These are phyloP conservation scores for Callipepla squamata DNA, from an alignment of 2,113 vertebrate genomes.

Conservation along the genomic window DNA sequence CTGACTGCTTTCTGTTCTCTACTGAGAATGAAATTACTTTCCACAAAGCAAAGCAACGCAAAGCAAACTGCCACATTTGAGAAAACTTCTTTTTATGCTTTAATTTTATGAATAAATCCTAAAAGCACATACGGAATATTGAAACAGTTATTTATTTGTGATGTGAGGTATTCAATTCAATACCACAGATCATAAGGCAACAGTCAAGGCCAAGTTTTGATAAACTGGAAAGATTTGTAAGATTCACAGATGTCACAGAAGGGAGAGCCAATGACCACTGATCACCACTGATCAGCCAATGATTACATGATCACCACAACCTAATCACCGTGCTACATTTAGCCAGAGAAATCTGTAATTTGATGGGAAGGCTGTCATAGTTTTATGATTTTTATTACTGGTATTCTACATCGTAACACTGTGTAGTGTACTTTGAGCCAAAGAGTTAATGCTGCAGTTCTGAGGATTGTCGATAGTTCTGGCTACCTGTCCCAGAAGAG, in stretches of 20 bases:
- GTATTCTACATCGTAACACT: no score
- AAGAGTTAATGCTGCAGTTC: no score
- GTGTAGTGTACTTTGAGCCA: no score
- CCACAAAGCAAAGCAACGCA: not conserved
- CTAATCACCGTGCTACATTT: not conserved
- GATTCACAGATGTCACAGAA: not conserved
- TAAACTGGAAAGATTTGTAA: not conserved
- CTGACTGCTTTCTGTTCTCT: not conserved
- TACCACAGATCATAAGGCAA: not conserved
- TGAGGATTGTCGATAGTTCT: no score
- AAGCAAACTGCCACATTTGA: not conserved
- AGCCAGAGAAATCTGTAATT: not conserved
- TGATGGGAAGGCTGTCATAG: not conserved
- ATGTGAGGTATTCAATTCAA: not conserved
- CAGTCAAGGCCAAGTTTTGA: not conserved
- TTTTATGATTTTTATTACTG: no score
- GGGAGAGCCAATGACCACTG: not conserved
- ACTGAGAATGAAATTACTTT: not conserved
- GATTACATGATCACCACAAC: not conserved
- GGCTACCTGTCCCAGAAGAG: no score
- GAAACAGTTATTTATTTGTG: not conserved
- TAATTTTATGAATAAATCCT: not conserved
- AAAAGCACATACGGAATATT: not conserved
- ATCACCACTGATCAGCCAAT: not conserved
- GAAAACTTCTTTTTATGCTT: not conserved